A percentile compares a stretch with the other conserved stretches of the same genome.
These are phyloP conservation scores for Telenomus remus DNA, from an alignment of 1,140 invertebrate genomes.

Conservation along the genomic window DNA sequence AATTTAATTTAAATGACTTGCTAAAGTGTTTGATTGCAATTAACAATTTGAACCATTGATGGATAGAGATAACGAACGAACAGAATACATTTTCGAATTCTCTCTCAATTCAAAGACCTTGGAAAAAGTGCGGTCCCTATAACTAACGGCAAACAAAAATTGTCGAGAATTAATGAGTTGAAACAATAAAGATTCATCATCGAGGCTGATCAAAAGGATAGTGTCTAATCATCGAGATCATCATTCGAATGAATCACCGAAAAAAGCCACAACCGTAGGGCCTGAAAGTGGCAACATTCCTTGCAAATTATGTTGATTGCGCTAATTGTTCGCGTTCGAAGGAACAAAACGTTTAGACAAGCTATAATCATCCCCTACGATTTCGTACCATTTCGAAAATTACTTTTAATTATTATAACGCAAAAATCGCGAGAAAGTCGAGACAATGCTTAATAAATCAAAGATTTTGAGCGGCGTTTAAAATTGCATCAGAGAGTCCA, in stretches of 20 bases:
- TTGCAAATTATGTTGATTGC: conserved; percentile 25
- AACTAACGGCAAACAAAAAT: too few relatives aligned
- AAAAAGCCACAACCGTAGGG: not conserved
- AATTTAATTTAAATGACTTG: conserved; percentile 40
- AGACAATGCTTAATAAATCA: conserved; percentile 70
- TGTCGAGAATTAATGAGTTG: too few relatives aligned
- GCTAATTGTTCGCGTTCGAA: conserved; percentile 34
- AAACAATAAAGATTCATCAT: too few relatives aligned
- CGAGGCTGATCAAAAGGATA: too few relatives aligned
- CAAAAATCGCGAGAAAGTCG: conserved; percentile 53
- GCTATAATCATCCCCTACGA: conserved; percentile 35
- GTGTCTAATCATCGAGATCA: too few relatives aligned
- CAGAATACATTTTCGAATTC: too few relatives aligned
- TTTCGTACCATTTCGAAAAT: conserved; percentile 50
- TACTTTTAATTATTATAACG: conserved; percentile 56
- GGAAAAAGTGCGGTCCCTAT: too few relatives aligned
- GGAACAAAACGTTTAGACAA: not conserved
- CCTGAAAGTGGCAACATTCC: not conserved
- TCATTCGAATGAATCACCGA: not conserved
- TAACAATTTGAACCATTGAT: not conserved
- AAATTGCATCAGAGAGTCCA: conserved; percentile 66
- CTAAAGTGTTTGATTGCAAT: conserved; percentile 45
- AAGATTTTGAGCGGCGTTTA: conserved; percentile 62
- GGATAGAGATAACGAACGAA: too few relatives aligned
- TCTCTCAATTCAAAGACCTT: too few relatives aligned